phyloP scores from a whole-genome alignment of 1,140 invertebrate species.

The Tribolium castaneum region DNA sequence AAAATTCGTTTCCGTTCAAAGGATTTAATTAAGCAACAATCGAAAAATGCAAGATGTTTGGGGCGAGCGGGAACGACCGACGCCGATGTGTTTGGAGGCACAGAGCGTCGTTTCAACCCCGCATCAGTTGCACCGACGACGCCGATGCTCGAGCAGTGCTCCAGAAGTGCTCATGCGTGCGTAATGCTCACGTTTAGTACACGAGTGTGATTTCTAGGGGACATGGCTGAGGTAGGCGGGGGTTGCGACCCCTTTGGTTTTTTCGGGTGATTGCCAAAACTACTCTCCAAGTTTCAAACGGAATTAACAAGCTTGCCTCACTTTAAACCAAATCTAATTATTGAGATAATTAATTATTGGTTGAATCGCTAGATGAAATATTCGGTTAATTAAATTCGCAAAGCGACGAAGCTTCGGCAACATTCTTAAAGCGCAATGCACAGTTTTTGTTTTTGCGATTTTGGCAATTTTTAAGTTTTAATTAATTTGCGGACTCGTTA shows the following conservation, averaged over 20 bases:
- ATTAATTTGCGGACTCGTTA: no score
- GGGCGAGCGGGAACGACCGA: slow-evolving; percentile 10
- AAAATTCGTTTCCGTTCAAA: neutral
- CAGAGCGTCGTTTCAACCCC: slow-evolving; percentile 16
- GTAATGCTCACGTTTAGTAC: neutral
- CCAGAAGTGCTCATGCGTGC: slow-evolving; percentile 13
- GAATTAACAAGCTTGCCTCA: neutral
- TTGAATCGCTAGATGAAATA: neutral
- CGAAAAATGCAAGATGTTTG: slow-evolving; percentile 23
- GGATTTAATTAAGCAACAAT: neutral
- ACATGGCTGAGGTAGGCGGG: neutral
- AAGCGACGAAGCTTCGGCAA: no score
- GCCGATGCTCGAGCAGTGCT: neutral
- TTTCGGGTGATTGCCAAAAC: neutral
- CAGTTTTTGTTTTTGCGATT: no score
- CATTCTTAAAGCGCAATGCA: no score
- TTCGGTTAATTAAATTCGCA: no score
- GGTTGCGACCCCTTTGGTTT: neutral
- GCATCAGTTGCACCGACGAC: neutral
- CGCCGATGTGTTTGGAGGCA: neutral
- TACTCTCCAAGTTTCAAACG: neutral
- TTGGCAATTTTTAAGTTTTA: no score
- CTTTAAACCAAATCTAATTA: neutral
- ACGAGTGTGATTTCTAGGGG: neutral
- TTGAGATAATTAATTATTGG: neutral